Conservation (phyloP, 2,113 vertebrate species). For the Sprattus sprattus region DNA sequence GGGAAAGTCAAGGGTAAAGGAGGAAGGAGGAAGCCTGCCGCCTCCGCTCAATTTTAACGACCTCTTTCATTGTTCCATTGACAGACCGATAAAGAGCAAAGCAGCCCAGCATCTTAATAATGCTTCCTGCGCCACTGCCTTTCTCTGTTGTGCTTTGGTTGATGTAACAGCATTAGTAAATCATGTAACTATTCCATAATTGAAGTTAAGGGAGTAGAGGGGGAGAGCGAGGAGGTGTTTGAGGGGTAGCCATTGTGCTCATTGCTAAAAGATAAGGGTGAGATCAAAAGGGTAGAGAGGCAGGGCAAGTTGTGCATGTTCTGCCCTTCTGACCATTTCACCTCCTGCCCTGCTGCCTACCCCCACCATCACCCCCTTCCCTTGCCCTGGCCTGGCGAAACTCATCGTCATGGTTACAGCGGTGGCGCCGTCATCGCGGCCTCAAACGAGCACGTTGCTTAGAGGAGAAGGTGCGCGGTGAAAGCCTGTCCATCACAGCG, state of each 20-base stretch:
- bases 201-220: background rate
- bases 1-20: constrained; percentile 61
- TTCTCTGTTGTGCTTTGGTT: background rate
- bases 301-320: background rate
- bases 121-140: background rate
- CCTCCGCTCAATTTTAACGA: background rate
- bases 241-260: background rate
- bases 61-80: constrained; percentile 11
- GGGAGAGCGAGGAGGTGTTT: background rate
- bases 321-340: constrained; percentile 30
- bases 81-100: background rate
- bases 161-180: constrained; percentile 15
- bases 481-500: constrained; percentile 19
- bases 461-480: constrained; percentile 32
- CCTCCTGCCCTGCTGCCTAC: background rate
- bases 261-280: background rate
- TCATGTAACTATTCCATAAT: background rate
- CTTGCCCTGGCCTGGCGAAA: background rate
- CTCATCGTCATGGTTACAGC: background rate
- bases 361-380: background rate
- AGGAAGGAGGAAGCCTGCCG: constrained; percentile 5
- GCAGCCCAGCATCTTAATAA: background rate
- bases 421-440: background rate
- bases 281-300: constrained; percentile 12
- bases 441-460: background rate